phyloP scores from a whole-genome alignment of 1,140 invertebrate species.

The Calliphora vicina region DNA sequence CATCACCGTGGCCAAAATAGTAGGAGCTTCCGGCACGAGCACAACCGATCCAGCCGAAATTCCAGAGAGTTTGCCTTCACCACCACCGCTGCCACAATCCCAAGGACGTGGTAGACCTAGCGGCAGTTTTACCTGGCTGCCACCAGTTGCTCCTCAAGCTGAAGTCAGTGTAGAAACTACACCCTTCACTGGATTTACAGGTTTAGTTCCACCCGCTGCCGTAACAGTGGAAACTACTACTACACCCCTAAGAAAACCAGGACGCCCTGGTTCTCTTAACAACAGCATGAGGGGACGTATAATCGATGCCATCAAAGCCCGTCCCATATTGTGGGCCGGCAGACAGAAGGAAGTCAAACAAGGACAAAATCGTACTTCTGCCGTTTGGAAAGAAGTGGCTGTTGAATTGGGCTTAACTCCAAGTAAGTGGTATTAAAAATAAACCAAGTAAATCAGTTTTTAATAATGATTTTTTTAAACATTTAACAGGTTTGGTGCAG shows the following conservation, averaged over 20 bases:
- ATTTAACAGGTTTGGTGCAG: conserved; percentile 50
- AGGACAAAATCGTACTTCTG: conserved; percentile 54
- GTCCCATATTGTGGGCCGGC: conserved; percentile 55
- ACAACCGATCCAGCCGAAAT: conserved; percentile 4
- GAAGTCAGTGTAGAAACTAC: conserved; percentile 43
- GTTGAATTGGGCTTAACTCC: conserved; percentile 55
- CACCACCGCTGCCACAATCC: conserved; percentile 34
- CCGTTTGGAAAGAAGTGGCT: conserved; percentile 59
- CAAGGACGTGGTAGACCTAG: conserved; percentile 58
- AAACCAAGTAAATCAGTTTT: not conserved
- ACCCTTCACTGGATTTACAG: conserved; percentile 55
- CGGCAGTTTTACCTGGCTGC: conserved; percentile 58
- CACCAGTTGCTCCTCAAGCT: conserved; percentile 32
- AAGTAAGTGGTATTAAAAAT: conserved; percentile 44
- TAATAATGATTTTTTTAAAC: not conserved
- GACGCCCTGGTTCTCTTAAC: conserved; percentile 57
- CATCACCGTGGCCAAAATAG: conserved; percentile 59
- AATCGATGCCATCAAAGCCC: conserved; percentile 58
- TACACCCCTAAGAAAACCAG: conserved; percentile 54
- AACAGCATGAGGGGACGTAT: conserved; percentile 60
- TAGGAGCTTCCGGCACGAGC: conserved; percentile 45
- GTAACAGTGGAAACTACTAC: conserved; percentile 50
- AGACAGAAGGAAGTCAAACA: conserved; percentile 49
- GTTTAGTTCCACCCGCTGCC: conserved; percentile 56
- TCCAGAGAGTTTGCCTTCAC: conserved; percentile 15